Evolutionary conservation across 2,888 invertebrate genomes (phyloP), one percentile per base, ranked within the genome.

Genomic region (Lycia hirtaria): DNA sequence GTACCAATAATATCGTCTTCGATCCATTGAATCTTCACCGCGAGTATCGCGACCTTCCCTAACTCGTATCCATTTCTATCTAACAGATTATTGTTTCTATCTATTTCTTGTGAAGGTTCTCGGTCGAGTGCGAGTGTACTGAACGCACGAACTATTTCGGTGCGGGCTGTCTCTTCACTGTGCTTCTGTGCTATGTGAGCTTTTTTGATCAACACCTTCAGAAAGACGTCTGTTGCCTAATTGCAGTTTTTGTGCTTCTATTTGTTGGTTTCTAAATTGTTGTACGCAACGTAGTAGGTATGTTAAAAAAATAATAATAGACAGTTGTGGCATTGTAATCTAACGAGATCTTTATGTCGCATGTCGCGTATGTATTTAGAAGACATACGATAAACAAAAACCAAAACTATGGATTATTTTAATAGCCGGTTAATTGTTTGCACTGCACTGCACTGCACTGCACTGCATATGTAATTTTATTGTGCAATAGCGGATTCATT

Each of bases 1-100:
- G 10, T 10, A 15, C 24, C 33, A 12, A 15, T 26, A 17, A 47
- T 33, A 7, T n/a, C 26, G 24, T 22, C 20, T 9, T 35, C 30
- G 38, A 30, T 40, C n/a, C 30, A 40, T 38, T 14, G 49, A 17
- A 38, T 48, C 33, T 15, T 19, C 3, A 24, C 52, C 26, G 35
- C 28, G 17, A 15, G 14, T 28, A 3, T 32, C 53, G 19, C 33
- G 48, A 55, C 41, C 55, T 55, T 48, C 41, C 55, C 40, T 55
- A 55, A 55, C 41, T 19, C 14, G 17, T 15, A 28, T 17, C 41
- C 26, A 26, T 33, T 55, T 14, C 35, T 17, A 48, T 33, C 41
- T 19, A 40, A 17, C 20, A 6, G 37, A 9, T 15, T 43, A 10
- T n/a, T 37, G n/a, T 37, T n/a, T 22, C 19, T 17, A 26, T 33